phyloP scores from a whole-genome alignment of 2,888 invertebrate species.

The Aspidiotus rigidus region DNA sequence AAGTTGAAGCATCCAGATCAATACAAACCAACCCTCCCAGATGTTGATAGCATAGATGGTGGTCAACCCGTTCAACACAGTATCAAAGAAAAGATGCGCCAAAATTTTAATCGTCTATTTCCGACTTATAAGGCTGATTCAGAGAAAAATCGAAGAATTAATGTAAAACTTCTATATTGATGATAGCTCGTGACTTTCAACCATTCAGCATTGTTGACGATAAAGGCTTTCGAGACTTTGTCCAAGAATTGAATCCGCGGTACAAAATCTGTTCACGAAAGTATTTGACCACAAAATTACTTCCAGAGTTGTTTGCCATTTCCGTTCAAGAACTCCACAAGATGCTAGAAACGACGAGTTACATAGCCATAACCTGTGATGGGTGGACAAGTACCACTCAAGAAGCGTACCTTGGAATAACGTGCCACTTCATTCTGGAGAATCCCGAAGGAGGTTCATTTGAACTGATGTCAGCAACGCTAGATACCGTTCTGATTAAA shows the following conservation, averaged over 20 bases:
- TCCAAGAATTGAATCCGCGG: constrained; percentile 39
- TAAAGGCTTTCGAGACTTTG: constrained; percentile 40
- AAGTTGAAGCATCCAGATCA: background rate
- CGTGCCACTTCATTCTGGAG: constrained; percentile 18
- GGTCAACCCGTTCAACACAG: too few relatives aligned
- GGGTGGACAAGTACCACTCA: constrained; percentile 10
- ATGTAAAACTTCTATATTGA: background rate
- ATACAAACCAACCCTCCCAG: background rate
- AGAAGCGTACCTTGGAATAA: constrained; percentile 15
- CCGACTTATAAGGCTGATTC: background rate
- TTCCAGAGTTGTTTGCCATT: background rate
- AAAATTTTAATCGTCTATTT: background rate
- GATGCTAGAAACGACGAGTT: background rate
- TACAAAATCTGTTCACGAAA: constrained; percentile 39
- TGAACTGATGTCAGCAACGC: background rate
- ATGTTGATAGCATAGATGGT: background rate
- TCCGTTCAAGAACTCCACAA: background rate
- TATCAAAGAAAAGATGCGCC: background rate
- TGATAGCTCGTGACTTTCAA: constrained; percentile 38
- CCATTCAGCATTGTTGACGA: constrained; percentile 41
- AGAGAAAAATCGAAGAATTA: background rate
- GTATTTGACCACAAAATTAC: constrained; percentile 32
- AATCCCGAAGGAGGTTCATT: background rate
- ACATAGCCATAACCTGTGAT: constrained; percentile 8
- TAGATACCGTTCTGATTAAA: constrained; percentile 12